Evolutionary conservation across 1,140 invertebrate species (phyloP).

Genomic region (Heliconius congener): DNA sequence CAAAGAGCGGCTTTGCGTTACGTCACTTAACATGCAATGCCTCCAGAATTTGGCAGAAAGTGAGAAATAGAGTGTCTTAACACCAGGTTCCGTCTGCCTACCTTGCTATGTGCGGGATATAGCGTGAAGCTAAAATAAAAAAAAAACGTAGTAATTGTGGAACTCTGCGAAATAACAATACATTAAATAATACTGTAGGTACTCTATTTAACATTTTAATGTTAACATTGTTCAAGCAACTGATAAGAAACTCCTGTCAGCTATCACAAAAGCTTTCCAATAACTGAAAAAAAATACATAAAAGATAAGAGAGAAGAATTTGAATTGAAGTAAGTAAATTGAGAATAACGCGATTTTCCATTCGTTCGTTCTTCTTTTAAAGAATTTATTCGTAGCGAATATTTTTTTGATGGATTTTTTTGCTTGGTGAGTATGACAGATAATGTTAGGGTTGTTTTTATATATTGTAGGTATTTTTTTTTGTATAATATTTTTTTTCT

Average conservation of each 20-base stretch:
- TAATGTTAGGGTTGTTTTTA: neutral
- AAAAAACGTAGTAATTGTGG: too few species aligned
- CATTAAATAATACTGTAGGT: too few species aligned
- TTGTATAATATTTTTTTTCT: too few species aligned
- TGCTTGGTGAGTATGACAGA: neutral
- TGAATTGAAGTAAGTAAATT: slow-evolving; percentile 12
- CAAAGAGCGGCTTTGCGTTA: too few species aligned
- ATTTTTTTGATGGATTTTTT: neutral
- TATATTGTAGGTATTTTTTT: neutral
- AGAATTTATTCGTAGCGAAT: neutral
- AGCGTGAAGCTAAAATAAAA: too few species aligned
- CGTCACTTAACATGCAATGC: too few species aligned
- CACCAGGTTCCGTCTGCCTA: too few species aligned
- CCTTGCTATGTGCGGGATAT: too few species aligned
- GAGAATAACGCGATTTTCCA: slow-evolving; percentile 18
- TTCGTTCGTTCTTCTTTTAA: slow-evolving; percentile 5
- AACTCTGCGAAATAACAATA: too few species aligned
- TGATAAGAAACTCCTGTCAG: neutral
- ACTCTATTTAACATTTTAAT: too few species aligned
- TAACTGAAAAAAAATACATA: neutral
- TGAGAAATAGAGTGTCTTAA: too few species aligned
- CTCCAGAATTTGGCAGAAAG: too few species aligned
- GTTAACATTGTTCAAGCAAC: neutral
- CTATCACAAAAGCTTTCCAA: neutral
- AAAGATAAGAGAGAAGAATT: neutral